Conservation (phyloP, 2,888 invertebrate species). For the Allophyes oxyacanthae region DNA sequence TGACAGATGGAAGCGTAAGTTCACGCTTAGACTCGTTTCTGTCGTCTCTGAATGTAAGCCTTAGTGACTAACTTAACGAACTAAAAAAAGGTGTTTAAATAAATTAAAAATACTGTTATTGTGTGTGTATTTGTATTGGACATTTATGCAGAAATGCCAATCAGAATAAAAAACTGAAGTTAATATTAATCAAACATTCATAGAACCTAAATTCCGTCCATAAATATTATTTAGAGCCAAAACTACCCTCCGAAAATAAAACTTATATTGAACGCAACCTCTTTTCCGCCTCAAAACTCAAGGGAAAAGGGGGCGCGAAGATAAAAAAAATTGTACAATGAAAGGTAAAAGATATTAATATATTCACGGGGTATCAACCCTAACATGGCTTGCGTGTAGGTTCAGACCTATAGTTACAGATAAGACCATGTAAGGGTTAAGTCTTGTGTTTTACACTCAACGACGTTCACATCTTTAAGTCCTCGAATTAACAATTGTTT, state of each 20-base stretch:
- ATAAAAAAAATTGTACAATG: conserved; percentile 18
- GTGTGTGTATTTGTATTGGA: too few relatives aligned
- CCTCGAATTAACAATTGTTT: too few relatives aligned
- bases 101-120: too few relatives aligned
- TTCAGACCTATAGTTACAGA: conserved; percentile 21
- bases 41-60: too few relatives aligned
- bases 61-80: too few relatives aligned
- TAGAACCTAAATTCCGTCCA: too few relatives aligned
- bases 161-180: too few relatives aligned
- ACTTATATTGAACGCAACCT: conserved; percentile 18
- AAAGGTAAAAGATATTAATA: conserved; percentile 32
- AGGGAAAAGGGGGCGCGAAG: conserved; percentile 8
- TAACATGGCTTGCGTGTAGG: conserved; percentile 20
- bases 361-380: conserved; percentile 35
- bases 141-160: too few relatives aligned
- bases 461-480: conserved; percentile 7
- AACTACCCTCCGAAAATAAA: conserved; percentile 23
- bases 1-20: too few relatives aligned
- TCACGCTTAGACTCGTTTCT: too few relatives aligned
- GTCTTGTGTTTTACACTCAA: conserved; percentile 14
- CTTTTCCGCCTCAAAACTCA: conserved; percentile 3
- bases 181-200: too few relatives aligned
- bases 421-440: conserved; percentile 23
- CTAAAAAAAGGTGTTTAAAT: too few relatives aligned
- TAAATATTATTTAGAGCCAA: conserved; percentile 7